Evolutionary conservation across 2,888 invertebrate species (phyloP).

Genomic region (Cephalotes varians): DNA sequence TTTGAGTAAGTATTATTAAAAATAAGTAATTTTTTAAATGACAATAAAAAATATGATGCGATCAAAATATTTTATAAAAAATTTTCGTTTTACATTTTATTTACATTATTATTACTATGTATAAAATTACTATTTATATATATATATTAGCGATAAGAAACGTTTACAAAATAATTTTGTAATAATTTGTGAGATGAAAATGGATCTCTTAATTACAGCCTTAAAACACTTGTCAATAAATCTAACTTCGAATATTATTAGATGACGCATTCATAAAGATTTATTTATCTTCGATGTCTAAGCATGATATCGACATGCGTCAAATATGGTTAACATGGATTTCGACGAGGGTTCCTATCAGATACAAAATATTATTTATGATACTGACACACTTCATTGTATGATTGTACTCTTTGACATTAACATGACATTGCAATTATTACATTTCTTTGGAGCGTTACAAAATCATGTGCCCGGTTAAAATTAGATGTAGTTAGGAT

Average conservation of each 20-base stretch:
- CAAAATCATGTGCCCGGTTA: not conserved
- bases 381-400: not conserved
- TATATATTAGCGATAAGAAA: not conserved
- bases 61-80: not conserved
- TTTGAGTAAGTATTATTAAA: not conserved
- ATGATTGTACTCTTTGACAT: not conserved
- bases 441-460: not conserved
- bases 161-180: not conserved
- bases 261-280: not conserved
- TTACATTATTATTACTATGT: too few species aligned
- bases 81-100: not conserved
- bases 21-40: not conserved
- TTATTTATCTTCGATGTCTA: conserved; percentile 21
- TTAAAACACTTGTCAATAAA: not conserved
- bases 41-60: not conserved
- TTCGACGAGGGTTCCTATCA: not conserved
- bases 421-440: conserved; percentile 5
- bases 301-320: not conserved
- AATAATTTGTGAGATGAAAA: not conserved
- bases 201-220: not conserved
- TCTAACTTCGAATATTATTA: not conserved
- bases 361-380: conserved; percentile 24
- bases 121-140: not conserved
- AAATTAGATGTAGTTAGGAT: not conserved
- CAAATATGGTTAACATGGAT: not conserved